Percentiles rank a stretch among this genome's conserved stretches.
Evolutionary conservation across 2,113 vertebrate genomes (phyloP).

Genomic region (Barnardius zonarius): DNA sequence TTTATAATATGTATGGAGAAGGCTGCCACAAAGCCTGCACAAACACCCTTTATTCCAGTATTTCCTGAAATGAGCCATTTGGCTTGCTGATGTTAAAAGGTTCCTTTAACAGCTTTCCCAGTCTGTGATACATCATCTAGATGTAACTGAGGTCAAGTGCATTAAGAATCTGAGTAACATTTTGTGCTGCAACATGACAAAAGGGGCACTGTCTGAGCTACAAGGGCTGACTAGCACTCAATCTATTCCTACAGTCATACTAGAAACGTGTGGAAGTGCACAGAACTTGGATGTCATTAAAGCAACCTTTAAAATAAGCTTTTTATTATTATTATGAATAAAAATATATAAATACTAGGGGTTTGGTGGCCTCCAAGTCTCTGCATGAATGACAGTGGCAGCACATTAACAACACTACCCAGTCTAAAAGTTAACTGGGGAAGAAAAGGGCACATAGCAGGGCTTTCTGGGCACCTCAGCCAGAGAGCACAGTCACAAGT

Average conservation of each 20-base stretch:
- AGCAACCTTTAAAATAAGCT: background rate
- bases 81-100: background rate
- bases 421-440: background rate
- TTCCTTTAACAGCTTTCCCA: background rate
- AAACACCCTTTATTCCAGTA: conserved; percentile 1
- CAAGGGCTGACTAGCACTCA: background rate
- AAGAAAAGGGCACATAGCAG: background rate
- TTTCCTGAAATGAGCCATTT: conserved; percentile 37
- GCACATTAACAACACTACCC: background rate
- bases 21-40: background rate
- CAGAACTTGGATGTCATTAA: background rate
- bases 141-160: conserved; percentile 23
- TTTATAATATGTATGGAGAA: background rate
- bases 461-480: background rate
- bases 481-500: background rate
- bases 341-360: background rate
- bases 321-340: background rate
- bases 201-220: conserved; percentile 20
- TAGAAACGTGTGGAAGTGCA: background rate
- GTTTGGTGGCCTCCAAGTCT: background rate
- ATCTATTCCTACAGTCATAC: background rate
- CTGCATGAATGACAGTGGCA: background rate
- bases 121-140: conserved; percentile 2
- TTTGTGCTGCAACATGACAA: background rate
- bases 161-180: background rate